Base-by-base conservation (phyloP, 2,797 vertebrate species). In the Schizothorax lantsangensis region DNA sequence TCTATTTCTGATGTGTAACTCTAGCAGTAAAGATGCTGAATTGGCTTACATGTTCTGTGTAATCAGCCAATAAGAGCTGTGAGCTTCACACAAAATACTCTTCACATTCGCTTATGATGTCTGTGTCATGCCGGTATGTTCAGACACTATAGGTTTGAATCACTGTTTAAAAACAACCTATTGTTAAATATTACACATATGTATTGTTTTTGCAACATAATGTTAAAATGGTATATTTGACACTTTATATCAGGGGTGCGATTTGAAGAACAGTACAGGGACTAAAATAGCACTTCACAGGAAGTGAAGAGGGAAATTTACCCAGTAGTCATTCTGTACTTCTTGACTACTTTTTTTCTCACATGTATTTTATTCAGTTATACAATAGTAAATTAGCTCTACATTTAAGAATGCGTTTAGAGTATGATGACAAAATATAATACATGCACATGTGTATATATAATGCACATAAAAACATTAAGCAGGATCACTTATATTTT, bases 1-100 rank as follows among this genome's bases (percentile, higher is more conserved):
- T 91, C 93, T 95, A 94, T 94, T 94, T 94, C 92, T 93, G 92
- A 90, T 86, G 30, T 92, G 93, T 92, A 92, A 93, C 92, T 43
- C 33, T 14, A 71, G 64, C 72, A 69, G 71, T 54, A 43, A 52
- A 36, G 38, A 79, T 6, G 19, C 36, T 68, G 21, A 9, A 6
- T 33, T 43, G 80, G 54, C 54, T 40, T 21, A 30, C 49, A 52
- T 59, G 74, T 49, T 38, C 78, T 68, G 36, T 73, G 40, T 81
- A 45, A 84, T 64, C 77, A 86, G 17, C n/a, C 23, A 72, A 19
- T 45, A 74, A 81, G 77, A 88, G 77, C 68, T 81, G 59, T 54
- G 77, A 75, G 40, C 23, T 72, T 83, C 36, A 26, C 23, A 26
- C 6, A 54, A 72, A 8, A 83, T 54, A 30, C 68, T 69, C 19